A percentile compares a stretch with the other conserved stretches of the same genome.
These are phyloP conservation scores for Fragum sueziense DNA, from an alignment of 2,888 invertebrate genomes.

Conservation along the genomic window DNA sequence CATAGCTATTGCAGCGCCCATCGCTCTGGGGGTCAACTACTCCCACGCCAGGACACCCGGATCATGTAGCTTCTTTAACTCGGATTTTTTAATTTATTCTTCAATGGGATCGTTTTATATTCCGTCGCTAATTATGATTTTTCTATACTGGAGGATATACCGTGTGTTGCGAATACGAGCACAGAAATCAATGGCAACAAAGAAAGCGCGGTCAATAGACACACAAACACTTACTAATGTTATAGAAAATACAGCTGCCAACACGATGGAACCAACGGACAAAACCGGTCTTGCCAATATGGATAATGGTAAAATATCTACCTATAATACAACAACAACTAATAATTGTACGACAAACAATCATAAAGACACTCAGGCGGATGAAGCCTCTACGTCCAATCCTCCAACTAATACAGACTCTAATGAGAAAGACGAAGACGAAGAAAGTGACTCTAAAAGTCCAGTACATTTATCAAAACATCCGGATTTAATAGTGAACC, in stretches of 20 bases:
- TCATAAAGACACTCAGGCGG: constrained; percentile 58
- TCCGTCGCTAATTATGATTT: constrained; percentile 99
- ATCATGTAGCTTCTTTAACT: constrained; percentile 97
- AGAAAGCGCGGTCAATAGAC: constrained; percentile 71
- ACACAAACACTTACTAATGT: constrained; percentile 72
- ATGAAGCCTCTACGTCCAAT: constrained; percentile 67
- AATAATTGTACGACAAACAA: constrained; percentile 61
- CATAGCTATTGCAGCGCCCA: constrained; percentile 97
- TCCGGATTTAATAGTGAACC: constrained; percentile 94
- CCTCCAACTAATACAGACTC: constrained; percentile 66
- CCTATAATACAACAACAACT: constrained; percentile 68
- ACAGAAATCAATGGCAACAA: constrained; percentile 66
- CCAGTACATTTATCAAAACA: constrained; percentile 83
- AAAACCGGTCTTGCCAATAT: constrained; percentile 74
- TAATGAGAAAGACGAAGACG: constrained; percentile 75
- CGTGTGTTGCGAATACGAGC: constrained; percentile 87
- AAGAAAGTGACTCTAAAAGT: constrained; percentile 66
- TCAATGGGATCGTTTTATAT: constrained; percentile 99
- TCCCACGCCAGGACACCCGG: constrained; percentile 92
- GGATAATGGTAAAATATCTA: constrained; percentile 75
- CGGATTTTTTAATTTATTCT: constrained; percentile 98
- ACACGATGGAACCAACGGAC: constrained; percentile 70
- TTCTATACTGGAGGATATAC: constrained; percentile 98
- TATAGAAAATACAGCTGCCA: constrained; percentile 75
- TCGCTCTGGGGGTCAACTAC: constrained; percentile 97